Conservation (phyloP, 2,888 invertebrate species). For the Drosophila seclusa region DNA sequence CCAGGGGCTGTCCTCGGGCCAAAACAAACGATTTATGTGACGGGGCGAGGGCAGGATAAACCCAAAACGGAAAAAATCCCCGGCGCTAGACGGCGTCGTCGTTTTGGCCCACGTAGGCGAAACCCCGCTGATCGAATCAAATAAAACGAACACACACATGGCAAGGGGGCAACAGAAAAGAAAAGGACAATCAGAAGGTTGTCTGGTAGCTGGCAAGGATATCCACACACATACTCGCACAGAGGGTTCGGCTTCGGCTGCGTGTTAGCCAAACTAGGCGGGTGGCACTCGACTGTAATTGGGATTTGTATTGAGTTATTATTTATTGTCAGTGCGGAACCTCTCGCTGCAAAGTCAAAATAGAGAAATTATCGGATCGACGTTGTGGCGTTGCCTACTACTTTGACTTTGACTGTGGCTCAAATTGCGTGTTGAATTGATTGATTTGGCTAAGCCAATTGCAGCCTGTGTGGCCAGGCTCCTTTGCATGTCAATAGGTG, state of each 20-base stretch:
- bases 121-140: conserved; percentile 84
- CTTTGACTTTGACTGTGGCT: conserved; percentile 38
- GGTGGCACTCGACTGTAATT: conserved; percentile 78
- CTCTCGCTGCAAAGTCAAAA: conserved; percentile 61
- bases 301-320: conserved; percentile 82
- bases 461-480: neutral
- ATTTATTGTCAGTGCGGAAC: conserved; percentile 67
- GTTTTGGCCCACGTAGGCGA: conserved; percentile 79
- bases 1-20: conserved; percentile 50
- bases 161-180: conserved; percentile 28
- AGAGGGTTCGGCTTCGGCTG: conserved; percentile 23
- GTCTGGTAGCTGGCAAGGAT: conserved; percentile 64
- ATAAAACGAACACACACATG: conserved; percentile 73
- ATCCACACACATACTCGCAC: conserved; percentile 28
- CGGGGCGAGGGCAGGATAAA: conserved; percentile 69
- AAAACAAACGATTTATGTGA: conserved; percentile 73
- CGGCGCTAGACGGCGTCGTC: conserved; percentile 62
- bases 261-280: conserved; percentile 61
- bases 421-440: conserved; percentile 81
- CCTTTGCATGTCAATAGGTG: conserved; percentile 78
- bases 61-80: conserved; percentile 40
- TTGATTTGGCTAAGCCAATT: conserved; percentile 70
- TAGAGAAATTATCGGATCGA: conserved; percentile 74
- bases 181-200: conserved; percentile 77
- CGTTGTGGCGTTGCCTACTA: conserved; percentile 37